Conservation (phyloP, 2,888 invertebrate genomes). For the Trissolcus japonicus region DNA sequence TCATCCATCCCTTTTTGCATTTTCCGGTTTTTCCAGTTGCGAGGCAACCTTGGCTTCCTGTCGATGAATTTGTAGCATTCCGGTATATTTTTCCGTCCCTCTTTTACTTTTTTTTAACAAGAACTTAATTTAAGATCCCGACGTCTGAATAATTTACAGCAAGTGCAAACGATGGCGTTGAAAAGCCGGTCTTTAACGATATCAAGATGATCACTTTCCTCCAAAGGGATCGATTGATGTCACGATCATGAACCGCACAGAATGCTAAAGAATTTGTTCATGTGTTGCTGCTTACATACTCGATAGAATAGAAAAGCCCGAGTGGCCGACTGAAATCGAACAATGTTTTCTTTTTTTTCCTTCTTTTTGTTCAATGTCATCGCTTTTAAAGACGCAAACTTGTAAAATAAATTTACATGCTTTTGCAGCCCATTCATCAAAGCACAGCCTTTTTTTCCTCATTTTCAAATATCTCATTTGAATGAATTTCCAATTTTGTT, state of each 20-base stretch:
- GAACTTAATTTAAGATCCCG: constrained; percentile 37
- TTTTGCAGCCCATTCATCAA: too few species aligned
- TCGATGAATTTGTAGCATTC: constrained; percentile 24
- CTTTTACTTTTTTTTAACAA: constrained; percentile 20
- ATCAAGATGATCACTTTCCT: constrained; percentile 38
- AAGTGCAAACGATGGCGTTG: constrained; percentile 24
- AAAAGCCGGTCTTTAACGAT: constrained; percentile 45
- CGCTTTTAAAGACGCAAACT: too few species aligned
- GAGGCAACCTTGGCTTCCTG: constrained; percentile 25
- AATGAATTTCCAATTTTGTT: too few species aligned
- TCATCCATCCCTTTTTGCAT: constrained; percentile 5
- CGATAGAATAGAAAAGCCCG: too few species aligned
- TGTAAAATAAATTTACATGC: too few species aligned
- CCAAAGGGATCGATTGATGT: constrained; percentile 27
- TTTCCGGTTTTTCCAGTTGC: constrained; percentile 43
- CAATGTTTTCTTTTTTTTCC: too few species aligned
- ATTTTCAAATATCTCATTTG: too few species aligned
- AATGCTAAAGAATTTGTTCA: neutral
- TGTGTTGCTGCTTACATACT: too few species aligned
- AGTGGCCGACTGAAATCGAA: too few species aligned
- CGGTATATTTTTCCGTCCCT: constrained; percentile 5
- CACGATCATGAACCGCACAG: constrained; percentile 1
- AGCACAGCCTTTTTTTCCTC: too few species aligned
- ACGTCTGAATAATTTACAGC: constrained; percentile 17
- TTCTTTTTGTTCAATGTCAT: too few species aligned